Conservation (phyloP, 2,113 vertebrate species). For the Suricata suricatta region DNA sequence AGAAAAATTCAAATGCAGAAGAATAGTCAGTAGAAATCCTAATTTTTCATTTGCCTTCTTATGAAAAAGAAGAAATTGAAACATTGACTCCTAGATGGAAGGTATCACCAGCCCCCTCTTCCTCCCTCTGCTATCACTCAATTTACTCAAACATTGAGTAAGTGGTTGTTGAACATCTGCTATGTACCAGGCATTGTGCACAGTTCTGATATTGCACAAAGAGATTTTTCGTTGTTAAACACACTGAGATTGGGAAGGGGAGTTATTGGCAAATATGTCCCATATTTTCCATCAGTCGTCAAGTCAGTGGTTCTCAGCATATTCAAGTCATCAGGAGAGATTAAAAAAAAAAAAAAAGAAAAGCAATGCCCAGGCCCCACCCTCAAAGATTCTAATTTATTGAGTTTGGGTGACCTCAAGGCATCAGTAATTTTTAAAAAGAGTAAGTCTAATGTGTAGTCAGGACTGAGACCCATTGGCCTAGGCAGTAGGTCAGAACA, state of each 20-base stretch:
- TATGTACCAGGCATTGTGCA: neutral
- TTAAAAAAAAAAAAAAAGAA: neutral
- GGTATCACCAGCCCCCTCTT: neutral
- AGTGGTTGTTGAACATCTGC: neutral
- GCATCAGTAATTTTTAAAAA: slow-evolving; percentile 41
- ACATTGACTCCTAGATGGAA: neutral
- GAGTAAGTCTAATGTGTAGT: neutral
- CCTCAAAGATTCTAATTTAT: neutral
- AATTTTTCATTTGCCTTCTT: neutral
- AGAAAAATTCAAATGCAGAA: neutral
- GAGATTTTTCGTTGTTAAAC: neutral
- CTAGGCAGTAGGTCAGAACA: neutral
- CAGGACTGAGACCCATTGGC: neutral
- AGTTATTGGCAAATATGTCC: neutral
- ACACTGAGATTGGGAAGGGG: neutral
- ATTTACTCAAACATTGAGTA: neutral
- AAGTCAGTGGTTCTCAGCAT: neutral
- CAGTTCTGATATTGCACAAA: neutral
- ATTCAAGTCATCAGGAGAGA: neutral
- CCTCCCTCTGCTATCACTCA: neutral
- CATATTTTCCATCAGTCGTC: neutral
- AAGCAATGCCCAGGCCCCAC: neutral
- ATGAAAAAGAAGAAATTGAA: neutral
- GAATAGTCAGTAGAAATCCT: neutral
- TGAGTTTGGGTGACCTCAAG: neutral